Base-by-base conservation (phyloP, 2,797 vertebrate species). In the Chrysolophus pictus region DNA sequence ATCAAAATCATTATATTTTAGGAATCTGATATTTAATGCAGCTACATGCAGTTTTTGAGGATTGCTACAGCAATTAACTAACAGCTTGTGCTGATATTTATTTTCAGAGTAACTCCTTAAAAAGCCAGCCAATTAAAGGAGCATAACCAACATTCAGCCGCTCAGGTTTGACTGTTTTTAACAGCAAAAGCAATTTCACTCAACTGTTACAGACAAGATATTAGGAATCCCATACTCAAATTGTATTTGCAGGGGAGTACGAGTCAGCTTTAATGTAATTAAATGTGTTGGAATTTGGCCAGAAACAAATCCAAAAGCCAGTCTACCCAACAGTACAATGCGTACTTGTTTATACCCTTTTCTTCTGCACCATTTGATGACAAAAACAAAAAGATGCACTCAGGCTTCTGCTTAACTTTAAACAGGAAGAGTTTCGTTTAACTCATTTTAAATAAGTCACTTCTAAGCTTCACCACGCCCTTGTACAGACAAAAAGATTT, bases 261-360 rank as follows among this genome's bases (percentile, higher is more conserved):
- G 81, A 91, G 79, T 49, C 91, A 92, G 87, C 47, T 74, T 78
- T 78, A 89, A 74, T 39, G 55, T 16, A 92, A 92, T 84, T 89
- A 94, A 78, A 88, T 31, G 47, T 90, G 26, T 2, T 95, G 87
- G 83, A 93, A 90, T 88, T 75, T 88, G 85, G 80, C 89, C 95
- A 96, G 80, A 79, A 91, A 79, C 83, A 92, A 94, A 95, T 90
- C 64, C 85, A 88, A 81, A 84, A 82, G 83, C 83, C 87, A 74
- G 64, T 18, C 89, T 73, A 73, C 87, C 63, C 87, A 91, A 68
- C 87, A 90, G 83, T 55, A 94, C 93, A 95, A 73, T 29, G 72
- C 56, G 95, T 93, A 67, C 85, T 93, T 91, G 87, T 94, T 93
- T 94, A 88, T 71, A 58, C 31, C 39, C 51, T 95, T 91, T 84